Evolutionary conservation across 2,797 vertebrate genomes (phyloP), one percentile per base, ranked within the genome.

Genomic region (Delichon dasypus): DNA sequence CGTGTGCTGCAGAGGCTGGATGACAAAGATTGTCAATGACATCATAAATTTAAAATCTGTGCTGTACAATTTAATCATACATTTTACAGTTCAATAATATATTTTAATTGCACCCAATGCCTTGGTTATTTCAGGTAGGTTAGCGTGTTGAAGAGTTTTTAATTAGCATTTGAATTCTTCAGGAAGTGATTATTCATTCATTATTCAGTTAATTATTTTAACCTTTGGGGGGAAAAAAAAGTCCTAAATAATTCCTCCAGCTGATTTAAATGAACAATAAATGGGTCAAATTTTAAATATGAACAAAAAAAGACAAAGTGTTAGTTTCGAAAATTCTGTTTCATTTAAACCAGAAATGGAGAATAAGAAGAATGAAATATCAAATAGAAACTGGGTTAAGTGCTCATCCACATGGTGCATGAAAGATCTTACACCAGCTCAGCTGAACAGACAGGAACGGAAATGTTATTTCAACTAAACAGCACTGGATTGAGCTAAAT

Each of bases 1-100:
- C 13, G 10, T 2, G 2, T 30, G 30, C 71, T 0, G 5, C 1
- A 55, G 11, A 50, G 81, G 25, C 2, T 66, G 44, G 22, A 78
- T 50, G 23, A 42, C 38, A 47, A n/a, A 55, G 23, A 13, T 6
- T 75, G 27, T 50, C 34, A 74, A 62, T 42, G 48, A 66, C 16
- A 74, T 57, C 4, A 27, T 25, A n/a, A 27, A n/a, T 89, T 68
- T 51, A 14, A 20, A 34, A 5, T 57, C 76, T 61, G 22, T 26
- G 21, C 30, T 76, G 61, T 50, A 30, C 32, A 51, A n/a, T 44
- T 70, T 54, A 68, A 54, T 54, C 1, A 23, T 20, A 40, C 21
- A 21, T n/a, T 30, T 73, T 80, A 54, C 12, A 81, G 7, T 65
- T 72, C 48, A 84, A 62, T 68, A 1, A 68, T 42, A 36, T 0